These are phyloP conservation scores for Moxostoma hubbsi DNA, from an alignment of 2,797 vertebrate genomes.

Conservation along the genomic window DNA sequence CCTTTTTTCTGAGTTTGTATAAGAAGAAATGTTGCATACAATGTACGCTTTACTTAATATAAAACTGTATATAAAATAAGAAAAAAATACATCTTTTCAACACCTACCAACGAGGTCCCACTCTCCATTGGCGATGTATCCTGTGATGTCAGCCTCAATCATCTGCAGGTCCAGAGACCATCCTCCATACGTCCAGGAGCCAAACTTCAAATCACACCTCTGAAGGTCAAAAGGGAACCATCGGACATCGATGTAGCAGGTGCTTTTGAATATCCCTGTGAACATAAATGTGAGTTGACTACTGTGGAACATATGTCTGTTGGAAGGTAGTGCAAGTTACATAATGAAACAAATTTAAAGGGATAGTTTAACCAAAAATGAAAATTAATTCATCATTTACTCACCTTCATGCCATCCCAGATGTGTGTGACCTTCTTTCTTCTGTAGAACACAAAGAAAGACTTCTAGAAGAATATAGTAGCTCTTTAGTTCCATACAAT, in stretches of 20 bases:
- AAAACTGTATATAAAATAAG: background rate
- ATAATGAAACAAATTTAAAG: background rate
- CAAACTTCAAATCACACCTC: slow-evolving; percentile 90
- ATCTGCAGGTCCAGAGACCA: slow-evolving; percentile 92
- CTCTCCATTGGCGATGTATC: slow-evolving; percentile 90
- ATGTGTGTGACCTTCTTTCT: no score
- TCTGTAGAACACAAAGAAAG: no score
- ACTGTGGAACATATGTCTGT: background rate
- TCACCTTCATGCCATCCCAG: no score
- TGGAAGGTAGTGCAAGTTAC: background rate
- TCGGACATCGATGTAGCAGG: slow-evolving; percentile 90
- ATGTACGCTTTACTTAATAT: background rate
- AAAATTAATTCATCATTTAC: no score
- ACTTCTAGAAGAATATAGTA: no score
- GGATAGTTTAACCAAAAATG: no score
- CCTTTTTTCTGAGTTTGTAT: no score
- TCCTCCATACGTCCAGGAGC: slow-evolving; percentile 92
- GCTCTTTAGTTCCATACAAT: no score
- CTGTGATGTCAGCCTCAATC: slow-evolving; percentile 89
- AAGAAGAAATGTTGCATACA: no score
- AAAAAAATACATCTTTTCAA: background rate
- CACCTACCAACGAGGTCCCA: slow-evolving; percentile 91
- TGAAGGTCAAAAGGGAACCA: slow-evolving; percentile 94
- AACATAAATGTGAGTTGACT: background rate
- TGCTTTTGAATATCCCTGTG: slow-evolving; percentile 79